Conservation (phyloP, 2,797 vertebrate species). For the Silurus aristotelis region DNA sequence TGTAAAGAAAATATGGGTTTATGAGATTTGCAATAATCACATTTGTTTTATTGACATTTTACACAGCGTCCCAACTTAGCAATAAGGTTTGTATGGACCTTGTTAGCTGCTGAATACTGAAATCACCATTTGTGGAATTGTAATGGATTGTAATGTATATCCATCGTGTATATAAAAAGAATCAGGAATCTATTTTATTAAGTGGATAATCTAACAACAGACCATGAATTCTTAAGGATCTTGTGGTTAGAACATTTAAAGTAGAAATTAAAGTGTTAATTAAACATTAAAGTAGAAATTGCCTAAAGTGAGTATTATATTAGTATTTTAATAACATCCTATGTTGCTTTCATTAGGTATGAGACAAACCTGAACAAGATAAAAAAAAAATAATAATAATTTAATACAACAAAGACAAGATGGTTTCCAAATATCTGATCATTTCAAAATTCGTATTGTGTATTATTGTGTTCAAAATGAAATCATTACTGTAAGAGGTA, state of each 20-base stretch:
- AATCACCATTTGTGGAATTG: neutral
- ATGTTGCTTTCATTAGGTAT: neutral
- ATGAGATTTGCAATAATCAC: too few species aligned
- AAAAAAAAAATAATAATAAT: neutral
- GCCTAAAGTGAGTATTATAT: neutral
- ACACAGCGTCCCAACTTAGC: too few species aligned
- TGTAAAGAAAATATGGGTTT: too few species aligned
- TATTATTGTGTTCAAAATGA: neutral
- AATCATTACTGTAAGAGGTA: neutral
- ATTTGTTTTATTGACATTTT: too few species aligned
- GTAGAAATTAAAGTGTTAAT: too few species aligned
- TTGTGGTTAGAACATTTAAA: neutral
- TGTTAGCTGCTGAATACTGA: neutral
- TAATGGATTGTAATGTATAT: too few species aligned
- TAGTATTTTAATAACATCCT: neutral
- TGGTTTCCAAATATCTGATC: neutral
- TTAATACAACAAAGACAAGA: neutral
- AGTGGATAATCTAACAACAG: neutral
- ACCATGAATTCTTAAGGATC: neutral
- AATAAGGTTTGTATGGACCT: too few species aligned
- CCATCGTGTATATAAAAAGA: too few species aligned
- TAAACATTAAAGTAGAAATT: neutral
- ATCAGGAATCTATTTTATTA: too few species aligned
- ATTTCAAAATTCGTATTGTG: neutral
- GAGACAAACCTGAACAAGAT: neutral